Evolutionary conservation across 2,797 vertebrate genomes (phyloP).

Genomic region (Sebastiscus albofasciatus): DNA sequence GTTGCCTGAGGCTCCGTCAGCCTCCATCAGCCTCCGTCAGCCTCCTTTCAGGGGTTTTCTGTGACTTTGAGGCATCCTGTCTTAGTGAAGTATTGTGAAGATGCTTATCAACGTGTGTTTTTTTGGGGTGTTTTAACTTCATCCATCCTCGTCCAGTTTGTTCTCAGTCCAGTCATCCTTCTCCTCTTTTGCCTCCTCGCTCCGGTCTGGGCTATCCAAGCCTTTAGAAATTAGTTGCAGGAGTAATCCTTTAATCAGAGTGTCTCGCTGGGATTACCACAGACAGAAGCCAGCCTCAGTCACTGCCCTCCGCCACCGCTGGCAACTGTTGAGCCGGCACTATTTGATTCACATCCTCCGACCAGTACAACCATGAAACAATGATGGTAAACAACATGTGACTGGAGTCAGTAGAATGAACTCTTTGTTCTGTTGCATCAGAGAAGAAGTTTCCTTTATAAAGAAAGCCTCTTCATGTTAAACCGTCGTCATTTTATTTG

Average conservation of each 20-base stretch:
- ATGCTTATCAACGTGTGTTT: background rate
- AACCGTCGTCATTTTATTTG: no score
- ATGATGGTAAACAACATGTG: background rate
- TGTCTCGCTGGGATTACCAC: constrained; percentile 76
- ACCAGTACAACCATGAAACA: background rate
- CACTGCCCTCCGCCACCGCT: constrained; percentile 40
- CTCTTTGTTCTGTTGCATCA: background rate
- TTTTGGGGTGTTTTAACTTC: background rate
- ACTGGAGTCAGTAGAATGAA: background rate
- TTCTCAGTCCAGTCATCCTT: background rate
- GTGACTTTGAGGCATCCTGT: constrained; percentile 50
- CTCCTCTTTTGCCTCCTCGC: constrained; percentile 26
- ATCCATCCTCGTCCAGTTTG: background rate
- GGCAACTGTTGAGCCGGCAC: constrained; percentile 44
- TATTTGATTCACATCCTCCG: constrained; percentile 4
- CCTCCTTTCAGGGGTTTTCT: constrained; percentile 32
- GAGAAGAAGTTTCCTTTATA: background rate
- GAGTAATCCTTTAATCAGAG: constrained; percentile 84
- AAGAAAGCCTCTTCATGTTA: background rate
- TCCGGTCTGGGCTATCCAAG: constrained; percentile 57
- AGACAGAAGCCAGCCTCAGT: constrained; percentile 53
- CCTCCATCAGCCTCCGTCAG: constrained; percentile 13
- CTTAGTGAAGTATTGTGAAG: background rate
- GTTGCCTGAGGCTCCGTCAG: constrained; percentile 25
- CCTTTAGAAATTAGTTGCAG: constrained; percentile 76